A percentile compares a stretch with the other conserved stretches of the same genome.
Conservation (phyloP, 2,113 vertebrate genomes). For the Leptocoma aspasia region DNA sequence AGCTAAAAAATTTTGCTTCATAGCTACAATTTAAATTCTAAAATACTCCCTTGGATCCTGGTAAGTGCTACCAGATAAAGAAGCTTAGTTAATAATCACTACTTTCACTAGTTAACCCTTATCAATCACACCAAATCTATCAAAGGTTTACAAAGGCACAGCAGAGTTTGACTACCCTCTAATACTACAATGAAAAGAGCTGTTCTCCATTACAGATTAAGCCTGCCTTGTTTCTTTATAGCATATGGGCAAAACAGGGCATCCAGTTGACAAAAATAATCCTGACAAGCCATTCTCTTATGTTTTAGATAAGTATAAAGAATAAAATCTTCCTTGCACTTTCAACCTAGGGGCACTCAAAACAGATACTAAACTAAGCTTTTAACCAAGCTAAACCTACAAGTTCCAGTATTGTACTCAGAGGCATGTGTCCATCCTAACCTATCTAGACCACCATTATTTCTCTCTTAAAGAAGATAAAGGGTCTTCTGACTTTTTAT, state of each 20-base stretch:
- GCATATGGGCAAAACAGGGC: background rate
- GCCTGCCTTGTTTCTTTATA: background rate
- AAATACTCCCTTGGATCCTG: background rate
- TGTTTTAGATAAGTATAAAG: background rate
- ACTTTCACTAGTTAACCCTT: background rate
- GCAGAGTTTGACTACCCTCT: background rate
- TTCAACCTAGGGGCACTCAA: background rate
- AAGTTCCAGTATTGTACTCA: background rate
- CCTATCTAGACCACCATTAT: background rate
- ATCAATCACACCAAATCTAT: rapidly evolving
- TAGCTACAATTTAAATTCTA: background rate
- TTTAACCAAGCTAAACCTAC: background rate
- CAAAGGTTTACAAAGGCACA: background rate
- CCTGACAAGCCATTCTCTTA: background rate
- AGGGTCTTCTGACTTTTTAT: background rate
- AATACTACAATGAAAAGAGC: background rate
- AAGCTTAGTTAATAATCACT: background rate
- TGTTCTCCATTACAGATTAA: background rate
- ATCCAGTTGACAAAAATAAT: background rate
- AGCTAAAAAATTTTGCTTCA: background rate
- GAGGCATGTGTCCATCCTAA: background rate
- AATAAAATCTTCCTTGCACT: background rate
- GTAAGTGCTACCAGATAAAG: background rate
- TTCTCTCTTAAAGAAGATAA: background rate
- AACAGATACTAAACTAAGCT: background rate